phyloP scores from a whole-genome alignment of 2,113 vertebrate species.

The Dunckerocampus dactyliophorus region DNA sequence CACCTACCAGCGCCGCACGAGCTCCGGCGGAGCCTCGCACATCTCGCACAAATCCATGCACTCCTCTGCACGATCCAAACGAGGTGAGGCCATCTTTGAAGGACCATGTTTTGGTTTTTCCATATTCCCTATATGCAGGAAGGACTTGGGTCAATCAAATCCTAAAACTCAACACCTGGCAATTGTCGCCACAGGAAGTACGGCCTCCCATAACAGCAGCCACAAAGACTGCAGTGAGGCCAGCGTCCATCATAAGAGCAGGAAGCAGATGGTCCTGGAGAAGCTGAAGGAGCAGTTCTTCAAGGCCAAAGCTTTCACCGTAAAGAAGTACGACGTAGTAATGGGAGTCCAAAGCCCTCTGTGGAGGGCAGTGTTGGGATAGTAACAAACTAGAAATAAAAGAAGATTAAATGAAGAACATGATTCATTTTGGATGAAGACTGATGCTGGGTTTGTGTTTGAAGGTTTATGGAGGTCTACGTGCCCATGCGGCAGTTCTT shows the following conservation, averaged over 20 bases:
- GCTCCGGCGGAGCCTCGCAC: slow-evolving; percentile 79
- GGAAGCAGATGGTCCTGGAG: slow-evolving; percentile 85
- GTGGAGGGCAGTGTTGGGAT: too few relatives aligned
- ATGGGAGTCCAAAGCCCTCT: background rate
- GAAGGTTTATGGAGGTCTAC: slow-evolving; percentile 85
- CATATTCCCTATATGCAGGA: background rate
- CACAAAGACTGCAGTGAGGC: slow-evolving; percentile 83
- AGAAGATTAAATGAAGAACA: too few relatives aligned
- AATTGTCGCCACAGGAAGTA: slow-evolving; percentile 79
- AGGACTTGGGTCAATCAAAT: background rate
- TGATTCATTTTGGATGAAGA: background rate
- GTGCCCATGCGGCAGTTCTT: slow-evolving; percentile 93
- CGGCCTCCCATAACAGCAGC: slow-evolving; percentile 86
- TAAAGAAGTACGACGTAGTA: slow-evolving; percentile 78
- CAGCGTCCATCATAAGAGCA: slow-evolving; percentile 82
- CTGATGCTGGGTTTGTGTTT: background rate
- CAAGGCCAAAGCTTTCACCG: slow-evolving; percentile 82
- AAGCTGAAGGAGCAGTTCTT: slow-evolving; percentile 88
- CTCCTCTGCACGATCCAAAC: slow-evolving; percentile 82
- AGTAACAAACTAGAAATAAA: too few relatives aligned
- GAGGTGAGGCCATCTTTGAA: slow-evolving; percentile 72
- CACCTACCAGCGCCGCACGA: slow-evolving; percentile 79
- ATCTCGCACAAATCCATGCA: slow-evolving; percentile 80
- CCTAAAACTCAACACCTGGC: slow-evolving; percentile 24
- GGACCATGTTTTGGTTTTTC: background rate